Percentiles rank a stretch among this genome's conserved stretches.
phyloP scores from a whole-genome alignment of 2,797 vertebrate species.

The Myoxocephalus aenaeus region DNA sequence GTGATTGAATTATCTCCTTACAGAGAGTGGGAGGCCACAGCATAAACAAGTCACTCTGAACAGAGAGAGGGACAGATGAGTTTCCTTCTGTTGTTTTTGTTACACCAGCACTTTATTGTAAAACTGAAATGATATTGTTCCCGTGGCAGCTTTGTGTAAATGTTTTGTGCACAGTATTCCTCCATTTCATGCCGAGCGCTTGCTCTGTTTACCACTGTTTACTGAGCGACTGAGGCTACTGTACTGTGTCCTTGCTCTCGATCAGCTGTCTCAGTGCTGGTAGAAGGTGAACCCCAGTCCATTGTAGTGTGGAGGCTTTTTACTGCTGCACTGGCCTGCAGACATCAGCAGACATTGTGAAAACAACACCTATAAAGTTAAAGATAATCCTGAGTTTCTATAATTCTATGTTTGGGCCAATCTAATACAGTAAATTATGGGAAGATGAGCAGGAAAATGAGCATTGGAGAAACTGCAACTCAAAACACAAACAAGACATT shows the following conservation, averaged over 20 bases:
- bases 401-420: background rate
- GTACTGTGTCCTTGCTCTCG: constrained; percentile 66
- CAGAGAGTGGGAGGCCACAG: constrained; percentile 35
- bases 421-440: background rate
- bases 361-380: background rate
- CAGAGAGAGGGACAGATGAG: constrained; percentile 50
- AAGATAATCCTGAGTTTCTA: constrained; percentile 13
- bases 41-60: constrained; percentile 62
- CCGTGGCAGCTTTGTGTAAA: constrained; percentile 80
- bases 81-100: constrained; percentile 65
- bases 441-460: constrained; percentile 17
- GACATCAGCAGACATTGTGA: background rate
- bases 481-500: constrained; percentile 62
- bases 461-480: constrained; percentile 33
- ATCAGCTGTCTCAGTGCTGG: constrained; percentile 48
- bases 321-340: constrained; percentile 15
- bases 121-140: constrained; percentile 79
- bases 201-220: constrained; percentile 80
- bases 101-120: constrained; percentile 71
- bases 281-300: constrained; percentile 21
- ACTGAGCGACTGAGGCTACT: constrained; percentile 75
- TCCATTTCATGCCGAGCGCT: constrained; percentile 66
- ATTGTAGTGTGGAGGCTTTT: constrained; percentile 2
- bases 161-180: constrained; percentile 74
- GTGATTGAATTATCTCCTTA: constrained; percentile 64